phyloP scores from a whole-genome alignment of 2,888 invertebrate species.

The Sisyra terminalis region DNA sequence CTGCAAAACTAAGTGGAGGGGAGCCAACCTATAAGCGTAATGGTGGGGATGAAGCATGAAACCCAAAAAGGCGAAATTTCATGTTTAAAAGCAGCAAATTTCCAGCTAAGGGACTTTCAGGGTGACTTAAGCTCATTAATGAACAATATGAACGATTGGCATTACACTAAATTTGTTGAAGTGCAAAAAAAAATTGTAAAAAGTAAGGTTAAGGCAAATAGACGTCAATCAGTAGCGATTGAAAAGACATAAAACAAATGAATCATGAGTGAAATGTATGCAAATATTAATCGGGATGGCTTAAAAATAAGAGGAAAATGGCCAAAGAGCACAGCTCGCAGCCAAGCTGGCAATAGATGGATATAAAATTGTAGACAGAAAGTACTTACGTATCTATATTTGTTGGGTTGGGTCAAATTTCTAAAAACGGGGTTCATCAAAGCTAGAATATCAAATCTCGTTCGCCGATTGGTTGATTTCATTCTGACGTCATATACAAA shows the following conservation, averaged over 20 bases:
- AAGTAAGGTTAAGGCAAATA: slow-evolving; percentile 5
- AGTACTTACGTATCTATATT: slow-evolving; percentile 9
- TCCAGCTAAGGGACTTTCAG: not conserved
- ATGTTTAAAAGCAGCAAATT: not conserved
- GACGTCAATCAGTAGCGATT: not conserved
- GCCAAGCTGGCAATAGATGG: slow-evolving; percentile 5
- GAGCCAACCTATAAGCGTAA: not conserved
- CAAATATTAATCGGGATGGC: not conserved
- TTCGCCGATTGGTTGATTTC: slow-evolving; percentile 24
- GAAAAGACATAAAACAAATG: not conserved
- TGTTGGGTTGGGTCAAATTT: slow-evolving; percentile 8
- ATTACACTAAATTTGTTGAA: not conserved
- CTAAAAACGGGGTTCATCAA: slow-evolving; percentile 26
- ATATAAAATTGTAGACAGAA: slow-evolving; percentile 8
- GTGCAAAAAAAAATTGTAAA: not conserved
- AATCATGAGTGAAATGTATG: not conserved
- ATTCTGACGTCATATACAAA: slow-evolving; percentile 19
- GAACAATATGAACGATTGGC: not conserved
- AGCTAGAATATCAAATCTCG: slow-evolving; percentile 25
- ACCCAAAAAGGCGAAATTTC: slow-evolving; percentile 4
- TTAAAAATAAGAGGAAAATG: not conserved
- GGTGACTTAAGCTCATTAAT: not conserved
- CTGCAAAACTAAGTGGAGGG: not conserved
- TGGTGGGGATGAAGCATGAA: slow-evolving; percentile 2
- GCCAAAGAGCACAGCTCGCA: slow-evolving; percentile 1